Conservation (phyloP, 1,140 invertebrate genomes). For the Helicorthomorpha holstii region DNA sequence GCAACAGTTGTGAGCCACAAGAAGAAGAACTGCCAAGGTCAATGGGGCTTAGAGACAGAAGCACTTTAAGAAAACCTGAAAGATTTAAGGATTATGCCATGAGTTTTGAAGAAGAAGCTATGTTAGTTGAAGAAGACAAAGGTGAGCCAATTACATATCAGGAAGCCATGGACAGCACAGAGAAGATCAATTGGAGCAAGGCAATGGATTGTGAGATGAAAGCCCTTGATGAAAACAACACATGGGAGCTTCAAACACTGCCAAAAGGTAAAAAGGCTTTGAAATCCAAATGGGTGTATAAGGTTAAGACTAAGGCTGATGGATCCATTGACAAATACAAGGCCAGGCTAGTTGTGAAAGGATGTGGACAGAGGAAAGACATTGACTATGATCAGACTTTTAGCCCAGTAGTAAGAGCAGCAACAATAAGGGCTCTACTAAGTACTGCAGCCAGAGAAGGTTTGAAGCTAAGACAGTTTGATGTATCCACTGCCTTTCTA, state of each 20-base stretch:
- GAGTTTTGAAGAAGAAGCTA: background rate
- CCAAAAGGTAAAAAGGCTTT: background rate
- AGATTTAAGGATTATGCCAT: background rate
- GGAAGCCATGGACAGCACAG: no score
- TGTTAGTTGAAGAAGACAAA: background rate
- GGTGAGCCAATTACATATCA: no score
- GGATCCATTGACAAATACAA: constrained; percentile 19
- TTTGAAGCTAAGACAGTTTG: constrained; percentile 20
- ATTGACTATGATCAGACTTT: constrained; percentile 19
- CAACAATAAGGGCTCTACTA: constrained; percentile 11
- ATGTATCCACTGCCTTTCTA: constrained; percentile 25
- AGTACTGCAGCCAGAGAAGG: constrained; percentile 11
- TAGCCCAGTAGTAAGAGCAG: constrained; percentile 15
- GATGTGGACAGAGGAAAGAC: constrained; percentile 14
- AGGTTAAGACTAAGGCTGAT: constrained; percentile 17
- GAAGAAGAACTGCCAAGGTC: background rate
- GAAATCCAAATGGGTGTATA: constrained; percentile 21
- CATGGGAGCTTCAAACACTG: background rate
- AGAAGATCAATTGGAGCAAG: background rate
- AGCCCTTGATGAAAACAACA: background rate
- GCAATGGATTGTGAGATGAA: no score
- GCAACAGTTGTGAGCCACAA: background rate
- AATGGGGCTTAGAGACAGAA: background rate
- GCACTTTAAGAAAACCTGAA: background rate
- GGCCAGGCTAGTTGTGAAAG: constrained; percentile 24